phyloP scores from a whole-genome alignment of 2,113 vertebrate genomes.

The Amblyopsis rosae region DNA sequence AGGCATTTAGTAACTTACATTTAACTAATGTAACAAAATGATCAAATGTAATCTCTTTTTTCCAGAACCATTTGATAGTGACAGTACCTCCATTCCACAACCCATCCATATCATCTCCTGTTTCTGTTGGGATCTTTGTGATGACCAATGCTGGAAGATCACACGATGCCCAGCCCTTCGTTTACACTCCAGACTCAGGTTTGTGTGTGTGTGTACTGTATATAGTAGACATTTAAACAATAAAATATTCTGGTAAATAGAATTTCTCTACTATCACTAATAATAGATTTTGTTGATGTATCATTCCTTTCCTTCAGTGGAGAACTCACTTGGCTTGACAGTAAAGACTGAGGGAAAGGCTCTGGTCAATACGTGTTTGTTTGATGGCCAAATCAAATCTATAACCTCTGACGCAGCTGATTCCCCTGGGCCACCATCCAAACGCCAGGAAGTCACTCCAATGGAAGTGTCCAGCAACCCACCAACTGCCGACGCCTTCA shows the following conservation, averaged over 20 bases:
- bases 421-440: constrained; percentile 77
- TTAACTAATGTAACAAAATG: neutral
- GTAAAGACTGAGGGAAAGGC: constrained; percentile 92
- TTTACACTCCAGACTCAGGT: constrained; percentile 95
- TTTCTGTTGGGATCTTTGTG: constrained; percentile 92
- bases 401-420: constrained; percentile 79
- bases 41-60: constrained; percentile 6
- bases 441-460: constrained; percentile 91
- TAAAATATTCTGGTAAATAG: neutral
- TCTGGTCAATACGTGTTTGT: constrained; percentile 88
- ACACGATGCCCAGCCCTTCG: constrained; percentile 93
- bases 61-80: constrained; percentile 97
- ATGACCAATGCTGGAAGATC: constrained; percentile 96
- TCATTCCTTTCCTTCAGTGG: constrained; percentile 57
- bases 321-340: constrained; percentile 79
- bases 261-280: neutral
- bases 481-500: constrained; percentile 80
- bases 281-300: neutral
- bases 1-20: neutral
- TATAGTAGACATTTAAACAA: too few relatives aligned
- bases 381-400: constrained; percentile 93
- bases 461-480: constrained; percentile 94
- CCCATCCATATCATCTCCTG: constrained; percentile 86
- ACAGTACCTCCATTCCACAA: constrained; percentile 95
- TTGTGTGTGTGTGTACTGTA: neutral